Evolutionary conservation across 2,113 vertebrate species (phyloP).

Genomic region (Centropus bengalensis): DNA sequence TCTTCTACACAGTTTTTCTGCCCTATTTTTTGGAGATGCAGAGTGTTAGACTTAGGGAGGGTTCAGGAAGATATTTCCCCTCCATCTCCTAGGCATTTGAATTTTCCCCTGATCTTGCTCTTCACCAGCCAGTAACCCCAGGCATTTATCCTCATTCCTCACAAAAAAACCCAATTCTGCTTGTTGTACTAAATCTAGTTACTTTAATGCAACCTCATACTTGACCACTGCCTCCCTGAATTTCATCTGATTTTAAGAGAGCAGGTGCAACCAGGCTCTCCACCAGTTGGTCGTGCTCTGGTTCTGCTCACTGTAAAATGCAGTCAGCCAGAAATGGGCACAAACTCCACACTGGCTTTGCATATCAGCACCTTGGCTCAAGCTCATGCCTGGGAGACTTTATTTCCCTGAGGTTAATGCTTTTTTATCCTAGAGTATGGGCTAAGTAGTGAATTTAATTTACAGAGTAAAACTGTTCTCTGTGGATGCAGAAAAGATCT

Average conservation of each 20-base stretch:
- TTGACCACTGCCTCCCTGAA: neutral
- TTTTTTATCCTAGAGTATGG: neutral
- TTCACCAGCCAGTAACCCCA: neutral
- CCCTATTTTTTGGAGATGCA: neutral
- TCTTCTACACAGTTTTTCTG: neutral
- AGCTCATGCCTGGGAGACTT: neutral
- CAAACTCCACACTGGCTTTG: neutral
- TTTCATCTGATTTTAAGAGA: neutral
- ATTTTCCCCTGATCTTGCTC: neutral
- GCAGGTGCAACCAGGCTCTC: neutral
- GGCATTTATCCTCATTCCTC: rapidly evolving
- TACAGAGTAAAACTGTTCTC: neutral
- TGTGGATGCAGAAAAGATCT: neutral
- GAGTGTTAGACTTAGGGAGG: neutral
- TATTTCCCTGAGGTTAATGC: neutral
- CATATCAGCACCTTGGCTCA: neutral
- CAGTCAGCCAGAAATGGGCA: neutral
- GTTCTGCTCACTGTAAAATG: neutral
- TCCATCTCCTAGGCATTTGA: neutral
- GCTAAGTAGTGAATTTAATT: neutral
- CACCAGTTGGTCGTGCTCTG: too few species aligned
- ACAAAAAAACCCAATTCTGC: neutral
- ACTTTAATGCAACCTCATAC: neutral
- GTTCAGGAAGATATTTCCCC: neutral
- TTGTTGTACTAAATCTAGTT: neutral